Evolutionary conservation across 2,888 invertebrate species (phyloP).

Genomic region (Heliconius hortense): DNA sequence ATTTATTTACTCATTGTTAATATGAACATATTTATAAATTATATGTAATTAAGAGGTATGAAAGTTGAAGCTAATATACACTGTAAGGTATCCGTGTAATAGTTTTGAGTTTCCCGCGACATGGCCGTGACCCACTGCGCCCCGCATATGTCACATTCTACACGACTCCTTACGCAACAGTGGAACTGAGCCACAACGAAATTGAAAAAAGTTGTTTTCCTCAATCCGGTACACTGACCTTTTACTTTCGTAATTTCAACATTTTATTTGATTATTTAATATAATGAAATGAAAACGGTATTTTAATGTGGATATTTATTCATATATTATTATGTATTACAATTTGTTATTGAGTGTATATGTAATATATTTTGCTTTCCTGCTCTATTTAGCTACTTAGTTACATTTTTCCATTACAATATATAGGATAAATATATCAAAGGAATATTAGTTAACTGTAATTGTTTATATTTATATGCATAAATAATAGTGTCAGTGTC

Average conservation of each 20-base stretch:
- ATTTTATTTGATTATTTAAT: slow-evolving; percentile 12
- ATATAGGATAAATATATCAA: background rate
- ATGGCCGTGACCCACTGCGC: slow-evolving; percentile 13
- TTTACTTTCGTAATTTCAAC: slow-evolving; percentile 33
- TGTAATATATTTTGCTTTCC: background rate
- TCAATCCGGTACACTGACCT: slow-evolving; percentile 36
- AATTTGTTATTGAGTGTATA: background rate
- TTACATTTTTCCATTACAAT: background rate
- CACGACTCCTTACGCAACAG: slow-evolving; percentile 17
- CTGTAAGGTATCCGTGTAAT: background rate
- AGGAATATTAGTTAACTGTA: background rate
- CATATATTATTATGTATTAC: background rate
- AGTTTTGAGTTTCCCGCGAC: slow-evolving; percentile 6
- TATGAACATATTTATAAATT: background rate
- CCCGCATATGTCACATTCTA: slow-evolving; percentile 15
- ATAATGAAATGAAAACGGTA: background rate
- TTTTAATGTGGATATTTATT: background rate
- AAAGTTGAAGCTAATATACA: background rate
- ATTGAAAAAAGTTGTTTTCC: slow-evolving; percentile 29
- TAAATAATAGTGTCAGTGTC: slow-evolving; percentile 15
- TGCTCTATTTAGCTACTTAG: background rate
- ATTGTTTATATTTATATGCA: slow-evolving; percentile 12
- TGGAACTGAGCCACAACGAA: slow-evolving; percentile 15
- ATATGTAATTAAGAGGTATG: background rate
- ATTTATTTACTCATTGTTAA: background rate